Evolutionary conservation across 2,797 vertebrate genomes (phyloP), one percentile per base, ranked within the genome.

Genomic region (Cossypha polioptera): DNA sequence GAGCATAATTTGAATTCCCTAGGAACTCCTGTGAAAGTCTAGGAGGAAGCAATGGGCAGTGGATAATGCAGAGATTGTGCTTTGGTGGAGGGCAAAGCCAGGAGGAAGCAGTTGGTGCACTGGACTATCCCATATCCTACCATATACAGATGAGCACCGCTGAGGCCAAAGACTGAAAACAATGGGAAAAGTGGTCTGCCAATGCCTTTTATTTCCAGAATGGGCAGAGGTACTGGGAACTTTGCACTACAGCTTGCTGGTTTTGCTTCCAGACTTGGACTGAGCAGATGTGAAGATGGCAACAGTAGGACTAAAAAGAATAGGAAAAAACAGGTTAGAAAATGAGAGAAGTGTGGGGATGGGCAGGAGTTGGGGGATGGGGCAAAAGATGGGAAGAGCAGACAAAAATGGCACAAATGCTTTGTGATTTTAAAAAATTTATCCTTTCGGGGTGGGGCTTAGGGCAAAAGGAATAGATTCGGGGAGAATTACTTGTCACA

Each of bases 371-470:
- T 10, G 16, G 8, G 10, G 17, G 4, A 47, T 3, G 1, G 10
- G 21, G 11, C 13, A 53, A 28, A 22, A 65, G 8, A 13, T 0
- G 0, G 38, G 29, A 77, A 74, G 21, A 80, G n/a, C 33, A 89
- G 29, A 48, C 16, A 22, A 11, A 5, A 90, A 79, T 10, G 29
- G 26, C 25, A 63, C 19, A 65, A 87, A 83, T 0, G 0, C 5
- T 36, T 51, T 53, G 16, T 20, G 25, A 31, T 79, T 76, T 68
- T 11, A 28, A 43, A 81, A 79, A n/a, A 33, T 20, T 7, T 35
- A 31, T 15, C 13, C 1, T 1, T 71, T 86, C 0, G 0, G 26
- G 10, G 10, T 65, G 29, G 9, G 4, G 2, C 7, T 75, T 68
- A 42, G 9, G 15, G 59, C 10, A 81, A 91, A 88, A 91, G 16